phyloP scores from a whole-genome alignment of 2,888 invertebrate genomes.

The Ornithoptera alexandrae region DNA sequence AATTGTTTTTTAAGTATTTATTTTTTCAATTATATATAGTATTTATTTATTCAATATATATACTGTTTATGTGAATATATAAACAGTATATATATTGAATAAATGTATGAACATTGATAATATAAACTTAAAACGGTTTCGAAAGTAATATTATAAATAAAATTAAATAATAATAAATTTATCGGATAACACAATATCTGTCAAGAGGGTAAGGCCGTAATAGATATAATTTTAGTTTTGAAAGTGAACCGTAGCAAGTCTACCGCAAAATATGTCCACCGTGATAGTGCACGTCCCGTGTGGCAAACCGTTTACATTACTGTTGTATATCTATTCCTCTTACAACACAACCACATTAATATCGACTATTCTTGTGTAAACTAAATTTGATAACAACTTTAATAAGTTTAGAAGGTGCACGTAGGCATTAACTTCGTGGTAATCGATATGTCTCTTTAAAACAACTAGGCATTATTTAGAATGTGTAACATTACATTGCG shows the following conservation, averaged over 20 bases:
- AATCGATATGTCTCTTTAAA: not conserved
- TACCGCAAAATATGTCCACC: not conserved
- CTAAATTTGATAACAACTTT: not conserved
- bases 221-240: not conserved
- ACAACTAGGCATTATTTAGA: not conserved
- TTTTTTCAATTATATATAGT: no score
- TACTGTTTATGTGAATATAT: no score
- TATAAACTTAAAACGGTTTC: no score
- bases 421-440: not conserved
- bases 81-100: no score
- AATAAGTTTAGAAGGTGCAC: not conserved
- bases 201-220: not conserved
- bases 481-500: not conserved
- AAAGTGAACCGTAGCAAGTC: not conserved
- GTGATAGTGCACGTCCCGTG: conserved; percentile 4
- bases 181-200: not conserved
- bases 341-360: not conserved
- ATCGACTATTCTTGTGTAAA: not conserved
- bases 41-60: no score
- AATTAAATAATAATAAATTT: not conserved
- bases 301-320: conserved; percentile 4
- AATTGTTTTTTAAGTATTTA: no score
- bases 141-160: no score
- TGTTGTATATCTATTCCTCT: not conserved
- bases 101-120: no score